Base-by-base conservation (phyloP, 2,797 vertebrate species). In the Urosaurus nigricauda region DNA sequence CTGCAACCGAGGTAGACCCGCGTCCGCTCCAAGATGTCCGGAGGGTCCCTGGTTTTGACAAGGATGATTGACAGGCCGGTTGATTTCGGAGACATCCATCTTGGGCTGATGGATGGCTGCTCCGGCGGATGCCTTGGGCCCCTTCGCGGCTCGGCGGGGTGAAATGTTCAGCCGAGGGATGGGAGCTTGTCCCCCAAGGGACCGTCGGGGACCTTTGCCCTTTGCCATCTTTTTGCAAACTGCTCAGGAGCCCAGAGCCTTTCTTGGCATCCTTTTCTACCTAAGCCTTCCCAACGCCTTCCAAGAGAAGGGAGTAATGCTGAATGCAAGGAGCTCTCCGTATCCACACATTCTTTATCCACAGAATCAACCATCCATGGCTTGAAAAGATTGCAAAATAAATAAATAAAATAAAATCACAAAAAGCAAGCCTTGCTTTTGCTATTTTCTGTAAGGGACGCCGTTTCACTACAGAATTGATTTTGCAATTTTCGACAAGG, bases 141-240 rank as follows among this genome's bases (percentile, higher is more conserved):
- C 40, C 78, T 82, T 90, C 71, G 29, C 83, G 85, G 56, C 83
- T 82, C 70, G 29, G n/a, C 7, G 83, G 68, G 75, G 82, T 79
- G 89, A 90, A 87, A 90, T 84, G 56, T 81, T 63, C 56, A 43
- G n/a, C 14, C 4, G n/a, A 56, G n/a, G 35, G 35, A 53, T 7
- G 24, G 83, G 35, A 81, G 43, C 58, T 2, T 74, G 47, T 75
- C 58, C 86, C 82, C 17, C 19, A 26, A 56, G 82, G 89, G 40
- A 19, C 58, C 37, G 74, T 80, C 24, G 21, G 68, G 24, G 77
- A 74, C 86, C 86, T 91, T 77, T 88, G 79, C 71, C 60, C 77
- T 77, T 47, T 53, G 5, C 65, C 13, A 37, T 65, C 68, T 58
- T 77, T 53, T 21, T 56, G 32, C 6, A 77, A 29, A 29, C 19